Conservation (phyloP, 2,113 vertebrate genomes). For the Austrofundulus limnaeus region DNA sequence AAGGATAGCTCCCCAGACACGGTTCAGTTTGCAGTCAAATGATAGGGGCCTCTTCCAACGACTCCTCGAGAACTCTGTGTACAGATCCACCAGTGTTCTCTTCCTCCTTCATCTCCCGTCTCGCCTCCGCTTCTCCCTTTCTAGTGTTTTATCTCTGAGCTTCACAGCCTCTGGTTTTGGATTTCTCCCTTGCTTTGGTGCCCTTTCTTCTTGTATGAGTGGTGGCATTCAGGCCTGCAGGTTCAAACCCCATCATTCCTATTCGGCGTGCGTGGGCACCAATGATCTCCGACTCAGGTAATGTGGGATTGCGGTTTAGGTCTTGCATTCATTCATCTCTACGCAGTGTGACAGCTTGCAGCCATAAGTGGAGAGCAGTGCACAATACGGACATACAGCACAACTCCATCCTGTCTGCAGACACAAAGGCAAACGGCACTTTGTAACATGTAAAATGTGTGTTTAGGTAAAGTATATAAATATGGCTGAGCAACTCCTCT, state of each 20-base stretch:
- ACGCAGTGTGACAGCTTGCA: neutral
- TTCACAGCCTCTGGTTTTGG: slow-evolving; percentile 2
- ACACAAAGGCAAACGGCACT: neutral
- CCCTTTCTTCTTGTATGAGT: neutral
- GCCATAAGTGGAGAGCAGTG: slow-evolving; percentile 11
- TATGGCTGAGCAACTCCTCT: slow-evolving; percentile 16
- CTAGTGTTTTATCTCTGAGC: slow-evolving; percentile 10
- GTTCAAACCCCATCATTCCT: slow-evolving; percentile 23
- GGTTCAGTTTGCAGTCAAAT: slow-evolving; percentile 62
- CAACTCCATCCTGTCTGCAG: neutral
- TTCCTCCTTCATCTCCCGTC: slow-evolving; percentile 29
- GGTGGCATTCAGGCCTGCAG: neutral
- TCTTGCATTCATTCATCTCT: neutral
- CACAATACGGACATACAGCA: neutral
- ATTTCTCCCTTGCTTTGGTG: neutral
- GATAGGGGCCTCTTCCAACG: slow-evolving; percentile 57
- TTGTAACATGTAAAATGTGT: slow-evolving; percentile 3
- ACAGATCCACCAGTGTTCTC: slow-evolving; percentile 58
- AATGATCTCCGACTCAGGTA: neutral
- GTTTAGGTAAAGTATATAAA: neutral
- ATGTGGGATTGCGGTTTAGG: slow-evolving; percentile 45
- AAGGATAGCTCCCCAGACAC: slow-evolving; percentile 51
- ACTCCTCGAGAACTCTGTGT: slow-evolving; percentile 20
- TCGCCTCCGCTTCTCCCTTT: slow-evolving; percentile 18
- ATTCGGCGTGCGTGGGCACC: neutral